Conservation (phyloP, 2,797 vertebrate genomes). For the Gymnoscopelus microlampas region DNA sequence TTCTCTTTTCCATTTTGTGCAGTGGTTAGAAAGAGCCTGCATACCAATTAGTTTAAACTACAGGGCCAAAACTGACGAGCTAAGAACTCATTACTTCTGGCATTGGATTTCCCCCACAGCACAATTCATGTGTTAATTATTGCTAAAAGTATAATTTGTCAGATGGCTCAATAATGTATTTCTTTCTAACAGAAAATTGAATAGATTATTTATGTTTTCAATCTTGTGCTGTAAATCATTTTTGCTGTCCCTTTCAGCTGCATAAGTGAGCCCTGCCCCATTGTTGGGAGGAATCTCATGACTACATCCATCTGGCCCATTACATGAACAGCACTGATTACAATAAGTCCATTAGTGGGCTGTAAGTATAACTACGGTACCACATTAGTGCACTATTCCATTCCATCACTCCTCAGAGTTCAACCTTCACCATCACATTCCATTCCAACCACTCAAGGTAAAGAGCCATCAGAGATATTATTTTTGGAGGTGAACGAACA, state of each 20-base stretch:
- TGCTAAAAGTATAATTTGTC: too few species aligned
- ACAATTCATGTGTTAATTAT: neutral
- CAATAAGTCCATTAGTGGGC: conserved; percentile 3
- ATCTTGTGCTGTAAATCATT: neutral
- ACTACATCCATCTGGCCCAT: neutral
- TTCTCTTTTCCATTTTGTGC: neutral
- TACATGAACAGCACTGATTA: neutral
- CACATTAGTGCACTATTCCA: neutral
- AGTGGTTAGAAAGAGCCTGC: neutral
- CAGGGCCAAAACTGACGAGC: neutral
- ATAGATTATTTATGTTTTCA: neutral
- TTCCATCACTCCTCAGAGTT: neutral
- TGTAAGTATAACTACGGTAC: neutral
- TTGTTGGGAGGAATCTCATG: neutral
- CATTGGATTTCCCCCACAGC: neutral
- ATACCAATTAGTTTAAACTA: neutral
- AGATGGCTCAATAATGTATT: too few species aligned
- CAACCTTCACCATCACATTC: neutral
- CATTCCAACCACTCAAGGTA: neutral
- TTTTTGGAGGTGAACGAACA: too few species aligned
- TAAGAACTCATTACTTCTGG: neutral
- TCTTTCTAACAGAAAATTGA: too few species aligned
- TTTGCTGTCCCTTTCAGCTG: neutral
- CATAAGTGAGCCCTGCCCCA: neutral
- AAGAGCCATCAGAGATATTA: neutral